These are phyloP conservation scores for Synergus japonicus DNA, from an alignment of 2,888 invertebrate genomes.

Conservation along the genomic window DNA sequence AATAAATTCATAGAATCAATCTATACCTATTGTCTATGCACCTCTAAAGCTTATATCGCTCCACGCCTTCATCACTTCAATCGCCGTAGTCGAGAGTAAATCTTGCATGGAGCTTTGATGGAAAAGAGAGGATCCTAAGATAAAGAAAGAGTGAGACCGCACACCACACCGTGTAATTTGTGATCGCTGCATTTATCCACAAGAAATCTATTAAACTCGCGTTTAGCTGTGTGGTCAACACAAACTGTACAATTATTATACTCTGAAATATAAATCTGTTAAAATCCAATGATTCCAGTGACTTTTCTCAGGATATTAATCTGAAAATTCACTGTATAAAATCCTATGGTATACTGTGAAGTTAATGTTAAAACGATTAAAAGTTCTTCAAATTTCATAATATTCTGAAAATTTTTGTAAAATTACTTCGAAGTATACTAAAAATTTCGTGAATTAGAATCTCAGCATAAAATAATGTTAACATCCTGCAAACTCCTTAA, in stretches of 20 bases:
- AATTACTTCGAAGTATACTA: no score
- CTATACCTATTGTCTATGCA: conserved; percentile 64
- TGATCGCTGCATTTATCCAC: conserved; percentile 61
- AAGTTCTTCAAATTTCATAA: no score
- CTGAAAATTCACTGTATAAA: no score
- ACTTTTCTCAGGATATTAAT: no score
- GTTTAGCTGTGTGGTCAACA: conserved; percentile 23
- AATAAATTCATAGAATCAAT: conserved; percentile 69
- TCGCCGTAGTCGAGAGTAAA: conserved; percentile 21
- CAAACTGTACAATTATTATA: not conserved
- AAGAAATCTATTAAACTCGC: conserved; percentile 63
- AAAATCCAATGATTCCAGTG: no score
- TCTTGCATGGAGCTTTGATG: conserved; percentile 6
- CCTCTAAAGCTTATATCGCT: conserved; percentile 53
- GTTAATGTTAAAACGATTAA: no score
- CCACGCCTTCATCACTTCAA: conserved; percentile 36
- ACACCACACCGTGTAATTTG: conserved; percentile 64
- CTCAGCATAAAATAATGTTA: no score
- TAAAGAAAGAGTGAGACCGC: conserved; percentile 49
- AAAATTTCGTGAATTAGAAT: no score
- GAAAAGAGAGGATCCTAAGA: conserved; percentile 2
- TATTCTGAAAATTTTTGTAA: no score
- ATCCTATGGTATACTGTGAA: no score
- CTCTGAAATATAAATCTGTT: no score
- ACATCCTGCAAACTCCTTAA: no score